Evolutionary conservation across 2,797 vertebrate species (phyloP), one percentile per base, ranked within the genome.

Genomic region (Nasua narica): DNA sequence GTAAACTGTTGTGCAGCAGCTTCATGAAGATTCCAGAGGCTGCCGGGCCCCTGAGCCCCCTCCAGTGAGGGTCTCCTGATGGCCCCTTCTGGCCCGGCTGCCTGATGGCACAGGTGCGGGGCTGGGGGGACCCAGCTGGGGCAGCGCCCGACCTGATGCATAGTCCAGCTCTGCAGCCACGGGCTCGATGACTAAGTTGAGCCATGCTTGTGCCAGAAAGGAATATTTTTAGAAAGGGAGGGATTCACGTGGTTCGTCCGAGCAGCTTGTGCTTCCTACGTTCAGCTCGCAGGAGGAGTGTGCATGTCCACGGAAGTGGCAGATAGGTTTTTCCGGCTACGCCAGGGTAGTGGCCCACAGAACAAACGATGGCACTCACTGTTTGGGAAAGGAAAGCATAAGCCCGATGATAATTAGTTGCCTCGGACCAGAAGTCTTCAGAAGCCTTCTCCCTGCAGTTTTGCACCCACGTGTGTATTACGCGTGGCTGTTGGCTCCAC

Each of bases 81-180:
- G 67, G 37, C 7, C 11, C 82, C 52, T 27, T 81, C 72, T 84
- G 50, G 60, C 16, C 4, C 72, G 93, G 82, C 78, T 4, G 4
- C 58, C 23, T 7, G 37, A 14, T 50, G 72, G 90, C 70, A 29
- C 96, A 98, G 97, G 86, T 97, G 97, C 56, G 6, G 65, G 60
- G 43, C 87, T 93, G 62, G 27, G 62, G 90, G 79, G 60, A 2
- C 8, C 70, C 96, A 95, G 86, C 97, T 96, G 96, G 54, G 19
- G 16, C 76, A 52, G 74, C 43, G 9, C 43, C 69, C 32, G 46
- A 6, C 0, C 2, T 18, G 3, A 0, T 7, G 37, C 52, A 7
- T 46, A 48, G 52, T 32, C 48, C 67, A 76, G 56, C 56, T 40
- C 91, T 93, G 43, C 85, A 90, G 60, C 74, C 69, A 8, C 70